Evolutionary conservation across 1,140 invertebrate genomes (phyloP), one percentile per base, ranked within the genome.

Genomic region (Drosophila subobscura): DNA sequence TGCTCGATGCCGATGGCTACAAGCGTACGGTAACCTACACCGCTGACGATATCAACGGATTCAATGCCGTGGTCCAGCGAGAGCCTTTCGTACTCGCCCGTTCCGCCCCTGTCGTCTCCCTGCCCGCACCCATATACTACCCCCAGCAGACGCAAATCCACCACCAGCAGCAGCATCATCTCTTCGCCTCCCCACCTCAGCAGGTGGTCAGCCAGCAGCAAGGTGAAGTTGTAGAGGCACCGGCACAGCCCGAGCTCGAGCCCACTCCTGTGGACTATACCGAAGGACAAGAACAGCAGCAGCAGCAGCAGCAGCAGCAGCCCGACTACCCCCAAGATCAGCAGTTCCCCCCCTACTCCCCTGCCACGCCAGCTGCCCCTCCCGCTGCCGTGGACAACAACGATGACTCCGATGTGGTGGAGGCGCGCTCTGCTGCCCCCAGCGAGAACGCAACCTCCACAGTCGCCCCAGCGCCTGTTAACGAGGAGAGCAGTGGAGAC

Each of bases 1-100:
- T 94, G 3, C 86, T 94, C 14, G 93, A 94, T 75, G 93, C 94
- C 16, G 93, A 94, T 84, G 93, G 94, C 27, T 93, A 85, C 20
- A 91, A 92, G 63, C 85, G 93, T 46, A 93, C 92, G 3, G 93
- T 93, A 0, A 93, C 93, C 50, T 94, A 93, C 78, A 92, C 92
- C 8, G 93, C 92, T 23, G 92, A 93, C 72, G 91, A 93, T 41
- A 64, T 93, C 37, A 92, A 93, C 54, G 93, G 92, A 29, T 93
- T 93, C 81, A 93, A 92, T 72, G 92, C 92, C 14, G 91, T 92
- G n/a, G 92, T 93, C 0, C 91, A 91, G 57, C 90, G 91, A 33
- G 92, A 93, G 63, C 92, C 92, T 4, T 65, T 92, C 27, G 88
- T 92, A 7, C 75, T 54, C 27, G 57, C 71, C 29, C 81, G 81